Evolutionary conservation across 2,888 invertebrate species (phyloP).

Genomic region (Noctua comes): DNA sequence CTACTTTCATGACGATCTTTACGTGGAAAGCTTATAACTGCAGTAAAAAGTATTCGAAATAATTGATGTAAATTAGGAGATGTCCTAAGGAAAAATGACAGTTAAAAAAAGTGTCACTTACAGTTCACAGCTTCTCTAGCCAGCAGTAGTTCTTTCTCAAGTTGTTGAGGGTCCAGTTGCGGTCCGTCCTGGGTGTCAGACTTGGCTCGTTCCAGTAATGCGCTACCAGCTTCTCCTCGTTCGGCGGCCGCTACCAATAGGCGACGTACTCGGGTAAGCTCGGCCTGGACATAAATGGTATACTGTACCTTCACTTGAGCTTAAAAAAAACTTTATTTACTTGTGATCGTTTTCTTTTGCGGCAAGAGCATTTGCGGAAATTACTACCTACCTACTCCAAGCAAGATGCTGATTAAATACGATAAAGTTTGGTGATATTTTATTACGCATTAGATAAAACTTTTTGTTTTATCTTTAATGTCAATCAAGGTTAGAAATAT

Average conservation of each 20-base stretch:
- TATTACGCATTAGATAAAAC: neutral
- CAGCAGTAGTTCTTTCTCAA: slow-evolving; percentile 93
- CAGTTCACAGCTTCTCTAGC: slow-evolving; percentile 94
- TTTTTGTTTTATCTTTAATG: neutral
- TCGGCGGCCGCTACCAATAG: slow-evolving; percentile 92
- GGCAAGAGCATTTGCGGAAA: neutral
- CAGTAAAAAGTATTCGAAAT: neutral
- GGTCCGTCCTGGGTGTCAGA: slow-evolving; percentile 80
- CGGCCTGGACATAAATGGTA: slow-evolving; percentile 87
- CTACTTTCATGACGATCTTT: neutral
- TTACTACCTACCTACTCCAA: neutral
- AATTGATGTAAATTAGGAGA: neutral
- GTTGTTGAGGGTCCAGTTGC: slow-evolving; percentile 89
- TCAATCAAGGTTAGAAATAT: neutral
- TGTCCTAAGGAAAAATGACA: neutral
- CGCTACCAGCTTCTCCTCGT: slow-evolving; percentile 88
- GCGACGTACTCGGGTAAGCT: slow-evolving; percentile 92
- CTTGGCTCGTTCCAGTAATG: slow-evolving; percentile 90
- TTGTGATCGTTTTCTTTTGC: neutral
- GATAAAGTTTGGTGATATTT: slow-evolving; percentile 17
- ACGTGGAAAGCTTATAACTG: neutral
- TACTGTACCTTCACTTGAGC: neutral
- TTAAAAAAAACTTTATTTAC: neutral
- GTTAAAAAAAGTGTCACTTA: slow-evolving; percentile 72
- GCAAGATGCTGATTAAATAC: slow-evolving; percentile 18